These are phyloP conservation scores for Meda fulgida DNA, from an alignment of 2,797 vertebrate genomes.

Conservation along the genomic window DNA sequence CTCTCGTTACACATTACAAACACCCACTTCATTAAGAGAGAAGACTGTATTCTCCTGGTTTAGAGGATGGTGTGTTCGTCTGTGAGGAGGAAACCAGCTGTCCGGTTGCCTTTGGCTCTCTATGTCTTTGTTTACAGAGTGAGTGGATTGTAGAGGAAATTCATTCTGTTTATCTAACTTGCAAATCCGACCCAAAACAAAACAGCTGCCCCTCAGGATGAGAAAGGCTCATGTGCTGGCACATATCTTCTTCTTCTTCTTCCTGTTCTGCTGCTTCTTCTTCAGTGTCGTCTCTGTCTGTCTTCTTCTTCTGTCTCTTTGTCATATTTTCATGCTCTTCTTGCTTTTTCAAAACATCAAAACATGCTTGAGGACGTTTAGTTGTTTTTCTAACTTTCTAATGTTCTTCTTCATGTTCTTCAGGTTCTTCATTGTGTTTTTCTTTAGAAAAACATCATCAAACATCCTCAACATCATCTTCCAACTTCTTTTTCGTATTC, in stretches of 20 bases:
- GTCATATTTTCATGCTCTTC: neutral
- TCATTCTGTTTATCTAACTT: slow-evolving; percentile 48
- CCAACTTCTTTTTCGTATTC: neutral
- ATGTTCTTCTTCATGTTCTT: neutral
- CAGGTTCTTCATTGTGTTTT: neutral
- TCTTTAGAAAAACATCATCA: neutral
- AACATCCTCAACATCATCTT: neutral
- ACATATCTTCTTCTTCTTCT: neutral
- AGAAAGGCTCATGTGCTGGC: slow-evolving; percentile 3
- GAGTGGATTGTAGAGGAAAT: slow-evolving; percentile 53
- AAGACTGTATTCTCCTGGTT: neutral
- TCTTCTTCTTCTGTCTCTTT: neutral
- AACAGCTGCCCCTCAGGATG: slow-evolving; percentile 24
- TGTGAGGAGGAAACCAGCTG: slow-evolving; percentile 35
- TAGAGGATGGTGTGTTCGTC: slow-evolving; percentile 16
- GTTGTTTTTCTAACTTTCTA: slow-evolving; percentile 33
- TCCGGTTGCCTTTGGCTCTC: slow-evolving; percentile 42
- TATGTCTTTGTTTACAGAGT: slow-evolving; percentile 44
- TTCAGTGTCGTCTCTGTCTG: neutral
- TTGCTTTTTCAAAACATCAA: neutral
- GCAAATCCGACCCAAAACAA: slow-evolving; percentile 31
- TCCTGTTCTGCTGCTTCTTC: neutral
- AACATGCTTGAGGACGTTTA: slow-evolving; percentile 1
- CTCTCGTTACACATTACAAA: neutral
- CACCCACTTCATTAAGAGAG: slow-evolving; percentile 42